A percentile compares a stretch with the other conserved stretches of the same genome.
These are phyloP conservation scores for Phymanthus crucifer DNA, from an alignment of 92 coral and sea anemone genomes.

Conservation along the genomic window DNA sequence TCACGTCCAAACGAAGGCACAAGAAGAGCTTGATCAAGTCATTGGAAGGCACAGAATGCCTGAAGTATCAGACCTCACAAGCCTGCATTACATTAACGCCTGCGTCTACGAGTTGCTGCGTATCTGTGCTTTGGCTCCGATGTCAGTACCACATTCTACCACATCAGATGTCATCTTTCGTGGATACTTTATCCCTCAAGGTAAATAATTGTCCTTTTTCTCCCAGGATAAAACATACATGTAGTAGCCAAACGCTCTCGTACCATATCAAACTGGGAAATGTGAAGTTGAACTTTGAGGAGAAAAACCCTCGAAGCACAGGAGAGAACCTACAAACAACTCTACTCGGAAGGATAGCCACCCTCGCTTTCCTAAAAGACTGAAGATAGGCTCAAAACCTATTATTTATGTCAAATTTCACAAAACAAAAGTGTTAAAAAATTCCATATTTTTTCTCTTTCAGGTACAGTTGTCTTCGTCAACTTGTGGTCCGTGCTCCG, in stretches of 20 bases:
- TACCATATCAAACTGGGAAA: no score
- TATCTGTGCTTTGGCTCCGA: slow-evolving; percentile 52
- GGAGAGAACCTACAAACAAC: no score
- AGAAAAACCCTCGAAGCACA: no score
- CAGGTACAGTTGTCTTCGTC: slow-evolving; percentile 57
- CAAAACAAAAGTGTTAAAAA: no score
- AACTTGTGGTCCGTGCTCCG: slow-evolving; percentile 77
- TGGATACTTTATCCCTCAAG: slow-evolving; percentile 72
- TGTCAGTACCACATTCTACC: slow-evolving; percentile 67
- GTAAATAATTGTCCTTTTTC: slow-evolving; percentile 7
- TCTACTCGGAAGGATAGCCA: no score
- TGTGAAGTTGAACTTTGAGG: no score
- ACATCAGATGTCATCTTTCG: slow-evolving; percentile 50
- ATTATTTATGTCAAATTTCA: no score
- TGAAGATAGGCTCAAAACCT: no score
- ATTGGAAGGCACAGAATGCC: slow-evolving; percentile 62
- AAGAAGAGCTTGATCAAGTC: slow-evolving; percentile 62
- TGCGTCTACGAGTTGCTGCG: slow-evolving; percentile 64
- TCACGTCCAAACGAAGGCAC: slow-evolving; percentile 34
- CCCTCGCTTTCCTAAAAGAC: no score
- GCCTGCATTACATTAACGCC: slow-evolving; percentile 67
- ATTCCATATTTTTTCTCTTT: no score
- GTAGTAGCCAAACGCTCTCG: no score
- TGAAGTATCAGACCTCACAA: slow-evolving; percentile 40
- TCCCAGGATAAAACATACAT: no score